These are phyloP conservation scores for Acanthosepion lycidas DNA, from an alignment of 2,888 invertebrate species.

Conservation along the genomic window DNA sequence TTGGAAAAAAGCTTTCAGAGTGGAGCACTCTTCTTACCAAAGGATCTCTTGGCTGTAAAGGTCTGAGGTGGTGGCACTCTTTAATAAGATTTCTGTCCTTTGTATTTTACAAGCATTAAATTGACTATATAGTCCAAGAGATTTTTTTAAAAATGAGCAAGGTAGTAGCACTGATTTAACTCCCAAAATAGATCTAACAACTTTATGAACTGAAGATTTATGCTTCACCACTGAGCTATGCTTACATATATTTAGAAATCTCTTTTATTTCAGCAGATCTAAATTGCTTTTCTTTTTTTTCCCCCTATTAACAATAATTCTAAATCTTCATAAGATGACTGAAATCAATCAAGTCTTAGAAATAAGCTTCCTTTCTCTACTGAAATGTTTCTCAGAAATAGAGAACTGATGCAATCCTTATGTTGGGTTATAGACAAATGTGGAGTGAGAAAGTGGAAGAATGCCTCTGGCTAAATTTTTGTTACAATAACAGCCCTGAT, in stretches of 20 bases:
- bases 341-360: constrained; percentile 22
- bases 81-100: too few species aligned
- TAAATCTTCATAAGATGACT: constrained; percentile 9
- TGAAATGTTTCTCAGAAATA: background rate
- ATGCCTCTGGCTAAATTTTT: background rate
- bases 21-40: too few species aligned
- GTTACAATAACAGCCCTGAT: constrained; percentile 15
- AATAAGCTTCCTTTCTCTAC: constrained; percentile 7
- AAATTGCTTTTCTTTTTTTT: background rate
- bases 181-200: background rate
- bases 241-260: background rate
- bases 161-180: background rate
- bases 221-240: background rate
- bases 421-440: background rate
- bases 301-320: background rate
- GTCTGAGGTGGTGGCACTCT: too few species aligned
- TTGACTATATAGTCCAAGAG: too few species aligned
- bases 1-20: too few species aligned
- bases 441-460: background rate
- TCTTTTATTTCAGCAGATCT: background rate
- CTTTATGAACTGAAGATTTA: background rate
- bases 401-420: constrained; percentile 12
- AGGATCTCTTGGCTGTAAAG: too few species aligned
- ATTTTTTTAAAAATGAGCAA: background rate
- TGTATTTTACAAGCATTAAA: background rate